phyloP scores from a whole-genome alignment of 2,888 invertebrate species.

The Cephus pulcher region DNA sequence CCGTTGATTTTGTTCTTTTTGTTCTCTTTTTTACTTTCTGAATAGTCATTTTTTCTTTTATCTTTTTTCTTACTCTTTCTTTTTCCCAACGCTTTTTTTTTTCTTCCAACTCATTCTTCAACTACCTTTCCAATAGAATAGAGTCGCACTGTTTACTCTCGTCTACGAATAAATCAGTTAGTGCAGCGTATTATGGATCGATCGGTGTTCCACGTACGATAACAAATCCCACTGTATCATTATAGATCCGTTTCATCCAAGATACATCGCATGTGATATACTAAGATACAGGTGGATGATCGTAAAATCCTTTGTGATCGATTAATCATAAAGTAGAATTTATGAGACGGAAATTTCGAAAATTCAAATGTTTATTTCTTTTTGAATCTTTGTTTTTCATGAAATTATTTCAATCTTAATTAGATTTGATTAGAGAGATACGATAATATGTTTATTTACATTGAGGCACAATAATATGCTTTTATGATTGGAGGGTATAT shows the following conservation, averaged over 20 bases:
- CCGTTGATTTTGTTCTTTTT: constrained; percentile 19
- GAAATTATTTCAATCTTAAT: neutral
- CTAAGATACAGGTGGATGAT: neutral
- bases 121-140: neutral
- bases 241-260: neutral
- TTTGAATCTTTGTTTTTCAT: neutral
- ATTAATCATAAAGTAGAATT: neutral
- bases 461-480: neutral
- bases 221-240: neutral
- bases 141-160: neutral
- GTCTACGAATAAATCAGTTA: neutral
- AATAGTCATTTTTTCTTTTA: neutral
- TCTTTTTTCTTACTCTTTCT: constrained; percentile 5
- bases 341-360: neutral
- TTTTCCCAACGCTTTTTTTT: neutral
- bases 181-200: neutral
- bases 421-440: neutral
- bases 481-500: neutral
- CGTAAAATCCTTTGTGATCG: neutral
- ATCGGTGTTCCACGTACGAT: neutral
- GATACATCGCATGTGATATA: neutral
- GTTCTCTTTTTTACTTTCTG: constrained; percentile 5
- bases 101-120: constrained; percentile 1
- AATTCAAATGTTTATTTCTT: neutral
- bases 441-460: neutral